Percentiles rank a stretch among this genome's conserved stretches.
phyloP scores from a whole-genome alignment of 2,888 invertebrate species.

The Griposia aprilina region DNA sequence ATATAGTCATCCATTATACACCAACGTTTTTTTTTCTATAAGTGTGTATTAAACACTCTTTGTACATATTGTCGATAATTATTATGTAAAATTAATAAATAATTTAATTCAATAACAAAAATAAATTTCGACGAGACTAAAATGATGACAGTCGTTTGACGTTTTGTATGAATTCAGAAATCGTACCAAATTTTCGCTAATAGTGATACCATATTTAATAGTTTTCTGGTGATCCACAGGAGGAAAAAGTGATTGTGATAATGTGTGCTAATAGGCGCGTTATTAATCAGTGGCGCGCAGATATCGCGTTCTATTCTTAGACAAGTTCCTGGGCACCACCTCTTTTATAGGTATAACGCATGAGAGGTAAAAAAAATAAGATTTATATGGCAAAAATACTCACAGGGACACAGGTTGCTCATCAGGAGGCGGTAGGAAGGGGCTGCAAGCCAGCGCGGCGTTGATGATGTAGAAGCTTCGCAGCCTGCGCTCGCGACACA shows the following conservation, averaged over 20 bases:
- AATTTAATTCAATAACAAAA: background rate
- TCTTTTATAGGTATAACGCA: background rate
- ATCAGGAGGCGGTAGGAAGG: conserved; percentile 93
- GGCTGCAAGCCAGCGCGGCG: conserved; percentile 91
- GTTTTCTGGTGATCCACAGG: background rate
- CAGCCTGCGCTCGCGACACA: conserved; percentile 92
- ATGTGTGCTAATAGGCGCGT: too few species aligned
- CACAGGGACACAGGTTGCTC: conserved; percentile 91
- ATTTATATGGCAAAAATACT: conserved; percentile 73
- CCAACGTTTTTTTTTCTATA: too few species aligned
- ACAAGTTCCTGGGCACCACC: background rate
- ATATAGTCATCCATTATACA: too few species aligned
- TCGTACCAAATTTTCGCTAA: background rate
- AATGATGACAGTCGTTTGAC: background rate
- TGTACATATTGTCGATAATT: too few species aligned
- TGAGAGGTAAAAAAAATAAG: background rate
- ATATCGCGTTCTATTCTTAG: too few species aligned
- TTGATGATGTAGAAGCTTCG: conserved; percentile 92
- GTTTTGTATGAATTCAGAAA: background rate
- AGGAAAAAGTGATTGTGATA: too few species aligned
- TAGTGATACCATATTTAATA: background rate
- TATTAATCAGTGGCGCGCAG: too few species aligned
- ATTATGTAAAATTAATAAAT: too few species aligned
- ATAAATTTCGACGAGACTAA: background rate
- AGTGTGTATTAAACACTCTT: too few species aligned